These are phyloP conservation scores for Gymnocheta viridis DNA, from an alignment of 2,888 invertebrate species.

Conservation along the genomic window DNA sequence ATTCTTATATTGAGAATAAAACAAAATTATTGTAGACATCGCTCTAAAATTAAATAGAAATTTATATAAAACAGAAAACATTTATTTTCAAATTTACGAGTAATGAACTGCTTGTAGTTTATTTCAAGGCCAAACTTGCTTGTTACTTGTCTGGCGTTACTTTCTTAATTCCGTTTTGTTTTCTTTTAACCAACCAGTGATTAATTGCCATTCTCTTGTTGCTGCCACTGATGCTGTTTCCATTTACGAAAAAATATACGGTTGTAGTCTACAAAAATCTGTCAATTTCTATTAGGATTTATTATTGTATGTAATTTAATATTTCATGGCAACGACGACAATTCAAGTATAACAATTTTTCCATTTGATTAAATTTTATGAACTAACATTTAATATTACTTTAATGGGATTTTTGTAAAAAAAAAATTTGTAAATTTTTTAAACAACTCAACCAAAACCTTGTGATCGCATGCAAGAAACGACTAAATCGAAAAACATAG, in stretches of 20 bases:
- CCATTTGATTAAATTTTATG: slow-evolving; percentile 69
- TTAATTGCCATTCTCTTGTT: slow-evolving; percentile 61
- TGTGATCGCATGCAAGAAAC: too few relatives aligned
- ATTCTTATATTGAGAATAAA: too few relatives aligned
- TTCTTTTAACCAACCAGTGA: slow-evolving; percentile 40
- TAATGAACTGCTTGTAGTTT: background rate
- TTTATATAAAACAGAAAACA: too few relatives aligned
- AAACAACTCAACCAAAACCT: too few relatives aligned
- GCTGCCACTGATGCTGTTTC: background rate
- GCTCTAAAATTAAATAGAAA: too few relatives aligned
- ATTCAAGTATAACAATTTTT: slow-evolving; percentile 64
- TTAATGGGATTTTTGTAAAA: slow-evolving; percentile 39
- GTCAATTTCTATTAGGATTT: slow-evolving; percentile 65
- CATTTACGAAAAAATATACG: slow-evolving; percentile 9
- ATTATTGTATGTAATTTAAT: slow-evolving; percentile 60
- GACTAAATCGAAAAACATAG: too few relatives aligned
- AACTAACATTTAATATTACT: slow-evolving; percentile 57
- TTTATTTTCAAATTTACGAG: background rate
- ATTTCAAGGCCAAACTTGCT: background rate
- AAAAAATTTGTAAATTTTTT: slow-evolving; percentile 2
- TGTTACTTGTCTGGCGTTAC: background rate
- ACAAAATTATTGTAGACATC: too few relatives aligned
- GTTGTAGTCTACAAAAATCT: slow-evolving; percentile 53
- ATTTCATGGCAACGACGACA: slow-evolving; percentile 60
- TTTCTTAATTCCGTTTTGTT: slow-evolving; percentile 9